Base-by-base conservation (phyloP, 2,888 invertebrate species). In the Salpingus planirostris region DNA sequence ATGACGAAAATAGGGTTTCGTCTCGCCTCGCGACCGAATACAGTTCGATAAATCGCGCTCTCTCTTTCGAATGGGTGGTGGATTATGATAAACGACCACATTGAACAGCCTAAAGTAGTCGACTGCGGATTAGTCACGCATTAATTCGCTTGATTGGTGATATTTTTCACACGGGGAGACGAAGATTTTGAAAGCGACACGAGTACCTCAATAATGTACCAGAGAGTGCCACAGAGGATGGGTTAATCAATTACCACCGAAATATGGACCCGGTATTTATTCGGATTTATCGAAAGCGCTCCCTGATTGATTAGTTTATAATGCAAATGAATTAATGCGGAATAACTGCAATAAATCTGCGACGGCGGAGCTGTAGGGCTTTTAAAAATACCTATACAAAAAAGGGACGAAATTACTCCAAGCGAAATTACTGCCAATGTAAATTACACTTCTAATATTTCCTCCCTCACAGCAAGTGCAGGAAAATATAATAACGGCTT, bases 401-500 rank as follows among this genome's bases (percentile, higher is more conserved):
- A n/a, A n/a, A n/a, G n/a, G n/a, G n/a, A n/a, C n/a, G n/a, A n/a
- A n/a, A n/a, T n/a, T n/a, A n/a, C n/a, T n/a, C n/a, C n/a, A 18
- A 13, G 26, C 13, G 13, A 29, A 35, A 35, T 35, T 35, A 35
- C 30, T 35, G 35, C 30, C 29, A 35, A 35, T 35, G 35, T 30
- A 30, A 35, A 35, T 35, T 35, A 5, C 5, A 18, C 18, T 8
- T n/a, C n/a, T n/a, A n/a, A n/a, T n/a, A n/a, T n/a, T n/a, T n/a
- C n/a, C n/a, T n/a, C n/a, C n/a, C n/a, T n/a, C n/a, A n/a, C n/a
- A n/a, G n/a, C n/a, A 23, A 30, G 23, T 35, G 30, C 22, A 24
- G 31, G 24, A 27, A 36, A 23, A 21, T 28, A 34, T 38, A 38
- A 45, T 43, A 43, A 38, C 28, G 30, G 43, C 37, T 42, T 39